Evolutionary conservation across 2,113 vertebrate genomes (phyloP).

Genomic region (Australoheros scitulus): DNA sequence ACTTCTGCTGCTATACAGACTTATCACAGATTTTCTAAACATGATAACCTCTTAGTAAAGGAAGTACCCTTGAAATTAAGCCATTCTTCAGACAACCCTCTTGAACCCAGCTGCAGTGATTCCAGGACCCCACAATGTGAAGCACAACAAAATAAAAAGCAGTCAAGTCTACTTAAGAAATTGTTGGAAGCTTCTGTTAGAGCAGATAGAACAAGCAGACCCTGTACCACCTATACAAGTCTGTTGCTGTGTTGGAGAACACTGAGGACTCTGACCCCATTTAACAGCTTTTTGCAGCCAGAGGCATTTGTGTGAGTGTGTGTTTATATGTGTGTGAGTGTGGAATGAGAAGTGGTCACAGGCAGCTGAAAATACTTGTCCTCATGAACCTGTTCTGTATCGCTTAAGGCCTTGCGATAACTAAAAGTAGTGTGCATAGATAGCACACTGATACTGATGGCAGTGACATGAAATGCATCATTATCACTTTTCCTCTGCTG

Average conservation of each 20-base stretch:
- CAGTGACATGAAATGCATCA: slow-evolving; percentile 34
- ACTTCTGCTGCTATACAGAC: too few species aligned
- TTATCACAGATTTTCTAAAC: too few species aligned
- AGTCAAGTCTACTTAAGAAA: not conserved
- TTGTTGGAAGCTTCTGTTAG: not conserved
- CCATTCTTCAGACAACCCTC: not conserved
- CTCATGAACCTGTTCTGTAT: slow-evolving; percentile 25
- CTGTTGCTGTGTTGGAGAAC: slow-evolving; percentile 3
- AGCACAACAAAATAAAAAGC: not conserved
- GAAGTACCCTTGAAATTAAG: too few species aligned
- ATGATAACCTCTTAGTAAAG: too few species aligned
- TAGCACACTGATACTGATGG: slow-evolving; percentile 25
- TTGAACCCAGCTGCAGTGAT: not conserved
- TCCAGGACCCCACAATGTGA: not conserved
- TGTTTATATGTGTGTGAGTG: slow-evolving; percentile 1
- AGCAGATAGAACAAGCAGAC: not conserved
- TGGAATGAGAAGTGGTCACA: slow-evolving; percentile 36
- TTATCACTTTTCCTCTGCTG: slow-evolving; percentile 40
- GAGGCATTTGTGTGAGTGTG: slow-evolving; percentile 3
- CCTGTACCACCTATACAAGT: not conserved
- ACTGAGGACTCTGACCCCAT: slow-evolving; percentile 19
- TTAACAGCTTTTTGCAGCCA: slow-evolving; percentile 4
- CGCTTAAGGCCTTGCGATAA: slow-evolving; percentile 41
- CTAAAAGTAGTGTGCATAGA: not conserved
- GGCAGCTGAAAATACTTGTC: slow-evolving; percentile 51